Percentiles rank a stretch among this genome's conserved stretches.
Conservation (phyloP, 2,113 vertebrate species). For the Serinus canaria region DNA sequence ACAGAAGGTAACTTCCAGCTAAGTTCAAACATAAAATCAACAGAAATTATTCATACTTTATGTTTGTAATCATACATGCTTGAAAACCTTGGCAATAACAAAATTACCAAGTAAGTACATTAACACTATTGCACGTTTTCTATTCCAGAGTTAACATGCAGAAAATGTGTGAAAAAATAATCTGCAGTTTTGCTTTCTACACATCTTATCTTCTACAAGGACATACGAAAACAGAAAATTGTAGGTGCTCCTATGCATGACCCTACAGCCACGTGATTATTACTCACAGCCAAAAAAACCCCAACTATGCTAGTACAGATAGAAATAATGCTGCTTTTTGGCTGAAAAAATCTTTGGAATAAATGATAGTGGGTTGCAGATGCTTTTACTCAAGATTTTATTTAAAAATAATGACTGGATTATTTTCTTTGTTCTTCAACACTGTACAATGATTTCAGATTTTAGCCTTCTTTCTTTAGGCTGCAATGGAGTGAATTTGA, state of each 20-base stretch:
- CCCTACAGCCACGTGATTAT: not conserved
- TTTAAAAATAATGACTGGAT: not conserved
- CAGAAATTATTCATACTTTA: conserved; percentile 1
- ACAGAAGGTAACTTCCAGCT: not conserved
- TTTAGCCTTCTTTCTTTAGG: not conserved
- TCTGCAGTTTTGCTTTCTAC: not conserved
- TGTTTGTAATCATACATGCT: not conserved
- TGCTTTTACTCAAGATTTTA: not conserved
- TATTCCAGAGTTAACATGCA: conserved; percentile 25
- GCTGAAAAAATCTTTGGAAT: not conserved
- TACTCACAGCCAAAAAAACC: not conserved
- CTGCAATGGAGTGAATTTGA: not conserved
- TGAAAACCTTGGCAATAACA: conserved; percentile 24
- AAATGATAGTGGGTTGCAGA: not conserved
- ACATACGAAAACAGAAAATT: not conserved
- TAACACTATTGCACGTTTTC: not conserved
- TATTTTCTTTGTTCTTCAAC: not conserved
- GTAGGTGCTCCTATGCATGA: not conserved
- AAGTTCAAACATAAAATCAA: conserved; percentile 47
- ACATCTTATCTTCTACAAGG: not conserved
- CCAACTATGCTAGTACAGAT: not conserved
- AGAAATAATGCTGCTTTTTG: not conserved
- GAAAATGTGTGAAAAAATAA: not conserved
- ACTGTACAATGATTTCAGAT: not conserved
- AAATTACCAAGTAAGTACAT: not conserved